These are phyloP conservation scores for Pristionchus fissidentatus DNA, from an alignment of 2,888 invertebrate genomes.

Conservation along the genomic window DNA sequence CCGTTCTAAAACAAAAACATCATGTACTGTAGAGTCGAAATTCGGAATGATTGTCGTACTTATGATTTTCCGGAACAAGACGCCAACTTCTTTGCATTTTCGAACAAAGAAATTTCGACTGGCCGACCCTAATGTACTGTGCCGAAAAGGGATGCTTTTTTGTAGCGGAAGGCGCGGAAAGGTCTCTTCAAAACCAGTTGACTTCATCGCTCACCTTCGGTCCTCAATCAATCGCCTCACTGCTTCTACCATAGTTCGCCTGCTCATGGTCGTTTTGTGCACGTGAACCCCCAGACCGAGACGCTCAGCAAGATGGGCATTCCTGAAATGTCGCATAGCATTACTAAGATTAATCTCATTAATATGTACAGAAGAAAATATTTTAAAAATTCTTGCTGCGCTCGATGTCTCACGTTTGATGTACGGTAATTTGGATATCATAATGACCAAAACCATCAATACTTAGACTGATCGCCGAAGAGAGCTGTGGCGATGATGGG, in stretches of 20 bases:
- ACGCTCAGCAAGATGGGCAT: neutral
- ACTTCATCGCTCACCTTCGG: neutral
- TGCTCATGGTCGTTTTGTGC: neutral
- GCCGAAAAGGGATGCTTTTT: too few species aligned
- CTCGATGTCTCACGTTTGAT: neutral
- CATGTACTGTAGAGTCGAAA: too few species aligned
- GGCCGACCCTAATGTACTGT: too few species aligned
- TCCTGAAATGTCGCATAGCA: neutral
- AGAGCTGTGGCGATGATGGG: slow-evolving; percentile 60
- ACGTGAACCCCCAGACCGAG: slow-evolving; percentile 31
- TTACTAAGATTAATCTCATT: too few species aligned
- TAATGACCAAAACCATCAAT: neutral
- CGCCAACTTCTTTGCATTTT: too few species aligned
- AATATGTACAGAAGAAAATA: neutral
- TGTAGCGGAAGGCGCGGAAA: too few species aligned
- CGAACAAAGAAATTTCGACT: too few species aligned
- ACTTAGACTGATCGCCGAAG: slow-evolving; percentile 59
- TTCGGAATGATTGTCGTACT: too few species aligned
- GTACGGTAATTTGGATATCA: neutral
- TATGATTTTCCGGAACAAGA: too few species aligned
- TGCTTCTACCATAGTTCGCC: neutral
- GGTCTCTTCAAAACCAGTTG: too few species aligned
- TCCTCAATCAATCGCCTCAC: slow-evolving; percentile 23
- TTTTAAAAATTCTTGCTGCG: neutral
- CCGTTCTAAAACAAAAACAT: neutral